Evolutionary conservation across 2,888 invertebrate species (phyloP).

Genomic region (Helobdella robusta): DNA sequence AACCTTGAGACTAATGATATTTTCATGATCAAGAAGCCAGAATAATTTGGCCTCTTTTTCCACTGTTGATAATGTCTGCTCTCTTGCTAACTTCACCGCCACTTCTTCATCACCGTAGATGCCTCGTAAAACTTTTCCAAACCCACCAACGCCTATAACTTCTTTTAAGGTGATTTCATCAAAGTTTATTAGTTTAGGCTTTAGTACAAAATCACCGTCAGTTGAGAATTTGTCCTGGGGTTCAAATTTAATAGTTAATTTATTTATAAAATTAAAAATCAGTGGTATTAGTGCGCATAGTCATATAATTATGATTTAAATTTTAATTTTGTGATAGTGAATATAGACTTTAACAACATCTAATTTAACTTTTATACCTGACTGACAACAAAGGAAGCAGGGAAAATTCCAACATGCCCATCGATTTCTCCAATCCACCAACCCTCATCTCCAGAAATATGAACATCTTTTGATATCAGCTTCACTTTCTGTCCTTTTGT

Average conservation of each 20-base stretch:
- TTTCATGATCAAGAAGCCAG: conserved; percentile 83
- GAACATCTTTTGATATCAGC: conserved; percentile 79
- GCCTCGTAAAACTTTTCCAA: conserved; percentile 66
- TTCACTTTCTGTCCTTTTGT: conserved; percentile 79
- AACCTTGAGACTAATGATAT: conserved; percentile 85
- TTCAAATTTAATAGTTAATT: too few species aligned
- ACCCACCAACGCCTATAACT: conserved; percentile 90
- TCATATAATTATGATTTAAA: too few species aligned
- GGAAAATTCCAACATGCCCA: conserved; percentile 66
- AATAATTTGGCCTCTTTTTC: conserved; percentile 89
- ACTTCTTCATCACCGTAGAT: conserved; percentile 63
- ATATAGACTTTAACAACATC: too few species aligned
- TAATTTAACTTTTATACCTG: conserved; percentile 37
- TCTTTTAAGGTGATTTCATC: conserved; percentile 75
- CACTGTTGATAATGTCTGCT: conserved; percentile 60
- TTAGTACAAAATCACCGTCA: too few species aligned
- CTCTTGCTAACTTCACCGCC: conserved; percentile 85
- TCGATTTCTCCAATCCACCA: conserved; percentile 96
- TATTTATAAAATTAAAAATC: too few species aligned
- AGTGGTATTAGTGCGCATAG: too few species aligned
- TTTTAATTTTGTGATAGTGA: too few species aligned
- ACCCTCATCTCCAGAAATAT: conserved; percentile 89
- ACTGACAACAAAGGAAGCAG: conserved; percentile 71
- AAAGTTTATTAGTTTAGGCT: conserved; percentile 77
- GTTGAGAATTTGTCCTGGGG: too few species aligned